Conservation (phyloP, 2,888 invertebrate genomes). For the Drosophila mayaguana region DNA sequence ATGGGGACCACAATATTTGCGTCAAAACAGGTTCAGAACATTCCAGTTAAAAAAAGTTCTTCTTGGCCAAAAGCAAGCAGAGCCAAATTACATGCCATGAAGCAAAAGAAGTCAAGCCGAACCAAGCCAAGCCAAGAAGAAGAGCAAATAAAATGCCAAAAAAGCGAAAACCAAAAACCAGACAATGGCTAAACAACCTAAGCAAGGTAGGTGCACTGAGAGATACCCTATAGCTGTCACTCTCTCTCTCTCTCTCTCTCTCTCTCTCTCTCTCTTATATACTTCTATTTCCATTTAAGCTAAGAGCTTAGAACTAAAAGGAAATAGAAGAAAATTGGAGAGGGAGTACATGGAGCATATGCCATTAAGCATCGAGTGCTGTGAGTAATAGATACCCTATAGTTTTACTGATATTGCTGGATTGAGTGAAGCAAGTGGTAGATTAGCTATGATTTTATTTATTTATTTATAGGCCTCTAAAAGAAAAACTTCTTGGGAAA, state of each 20-base stretch:
- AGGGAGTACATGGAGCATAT: too few species aligned
- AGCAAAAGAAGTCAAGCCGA: conserved; percentile 10
- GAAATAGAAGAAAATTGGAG: fast-evolving
- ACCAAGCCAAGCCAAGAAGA: conserved; percentile 1
- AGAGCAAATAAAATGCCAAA: conserved; percentile 49
- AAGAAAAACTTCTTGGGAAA: too few species aligned
- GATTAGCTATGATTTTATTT: not conserved
- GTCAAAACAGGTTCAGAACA: conserved; percentile 37
- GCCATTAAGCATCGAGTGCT: not conserved
- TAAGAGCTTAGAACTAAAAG: not conserved
- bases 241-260: too few species aligned
- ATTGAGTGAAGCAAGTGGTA: not conserved
- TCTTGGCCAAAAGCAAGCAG: conserved; percentile 18
- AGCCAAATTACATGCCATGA: conserved; percentile 29
- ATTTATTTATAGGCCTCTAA: too few species aligned
- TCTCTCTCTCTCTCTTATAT: too few species aligned
- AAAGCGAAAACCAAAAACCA: conserved; percentile 57
- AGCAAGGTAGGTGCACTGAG: not conserved
- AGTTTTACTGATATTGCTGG: not conserved
- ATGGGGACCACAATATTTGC: conserved; percentile 26
- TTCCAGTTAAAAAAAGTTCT: conserved; percentile 23
- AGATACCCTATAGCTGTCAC: conserved; percentile 4
- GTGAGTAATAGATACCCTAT: not conserved
- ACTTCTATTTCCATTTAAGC: too few species aligned
- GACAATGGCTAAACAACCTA: conserved; percentile 9